Conservation (phyloP, 2,888 invertebrate species). For the Incurvaria masculella region DNA sequence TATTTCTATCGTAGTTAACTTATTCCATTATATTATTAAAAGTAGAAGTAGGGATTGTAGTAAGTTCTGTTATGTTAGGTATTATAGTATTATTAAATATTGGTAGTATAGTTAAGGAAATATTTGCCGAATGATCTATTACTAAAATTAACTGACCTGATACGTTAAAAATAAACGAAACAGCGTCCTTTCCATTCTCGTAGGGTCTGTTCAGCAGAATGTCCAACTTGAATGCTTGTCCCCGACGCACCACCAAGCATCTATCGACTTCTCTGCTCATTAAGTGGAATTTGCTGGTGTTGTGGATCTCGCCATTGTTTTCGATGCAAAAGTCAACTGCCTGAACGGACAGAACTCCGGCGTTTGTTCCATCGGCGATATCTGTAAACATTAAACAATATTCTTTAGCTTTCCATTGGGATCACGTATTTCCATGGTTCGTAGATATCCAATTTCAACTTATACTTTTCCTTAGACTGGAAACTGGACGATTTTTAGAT, state of each 20-base stretch:
- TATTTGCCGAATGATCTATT: too few species aligned
- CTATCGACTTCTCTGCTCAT: constrained; percentile 60
- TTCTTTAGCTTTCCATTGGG: too few species aligned
- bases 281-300: constrained; percentile 74
- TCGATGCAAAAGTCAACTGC: constrained; percentile 70
- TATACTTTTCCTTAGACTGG: too few species aligned
- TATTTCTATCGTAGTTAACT: too few species aligned
- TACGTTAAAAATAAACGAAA: constrained; percentile 81
- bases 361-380: constrained; percentile 44
- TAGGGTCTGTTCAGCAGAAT: constrained; percentile 73
- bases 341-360: constrained; percentile 65
- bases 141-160: constrained; percentile 60
- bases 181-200: constrained; percentile 68
- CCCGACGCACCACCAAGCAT: constrained; percentile 75
- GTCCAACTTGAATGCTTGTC: constrained; percentile 74
- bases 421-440: too few species aligned
- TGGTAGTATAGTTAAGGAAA: too few species aligned
- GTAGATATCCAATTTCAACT: too few species aligned
- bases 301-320: constrained; percentile 73
- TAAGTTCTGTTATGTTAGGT: too few species aligned
- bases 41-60: too few species aligned
- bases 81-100: too few species aligned
- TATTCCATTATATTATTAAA: too few species aligned
- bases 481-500: too few species aligned
- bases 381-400: constrained; percentile 30